These are phyloP conservation scores for Stichodactyla mertensii DNA, from an alignment of 64 coral and sea anemone species.

Conservation along the genomic window DNA sequence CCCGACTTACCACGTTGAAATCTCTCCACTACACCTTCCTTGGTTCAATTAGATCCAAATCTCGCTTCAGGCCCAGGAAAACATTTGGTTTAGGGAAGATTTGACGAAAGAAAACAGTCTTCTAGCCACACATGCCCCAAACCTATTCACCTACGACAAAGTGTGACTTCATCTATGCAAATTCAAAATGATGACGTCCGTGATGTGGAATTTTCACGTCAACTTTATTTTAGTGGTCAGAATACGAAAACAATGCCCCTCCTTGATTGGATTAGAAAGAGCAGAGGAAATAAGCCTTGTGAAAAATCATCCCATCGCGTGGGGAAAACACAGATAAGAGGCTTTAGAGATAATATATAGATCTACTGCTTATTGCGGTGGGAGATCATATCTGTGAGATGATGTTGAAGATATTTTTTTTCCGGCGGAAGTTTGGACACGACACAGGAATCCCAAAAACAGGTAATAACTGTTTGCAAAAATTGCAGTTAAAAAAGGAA, in stretches of 20 bases:
- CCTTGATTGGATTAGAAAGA: slow-evolving; percentile 16
- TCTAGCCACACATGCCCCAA: slow-evolving; percentile 20
- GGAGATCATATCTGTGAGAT: not conserved
- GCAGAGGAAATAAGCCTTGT: not conserved
- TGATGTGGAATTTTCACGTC: slow-evolving; percentile 58
- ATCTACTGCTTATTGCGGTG: not conserved
- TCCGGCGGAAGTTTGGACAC: slow-evolving; percentile 12
- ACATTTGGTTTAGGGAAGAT: slow-evolving; percentile 11
- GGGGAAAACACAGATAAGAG: slow-evolving; percentile 10
- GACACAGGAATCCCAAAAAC: slow-evolving; percentile 11
- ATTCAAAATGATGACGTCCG: slow-evolving; percentile 59
- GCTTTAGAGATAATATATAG: not conserved
- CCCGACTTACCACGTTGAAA: slow-evolving; percentile 19
- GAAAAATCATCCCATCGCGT: slow-evolving; percentile 11
- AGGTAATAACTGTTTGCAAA: not conserved
- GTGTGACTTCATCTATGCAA: slow-evolving; percentile 81
- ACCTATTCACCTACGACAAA: slow-evolving; percentile 76
- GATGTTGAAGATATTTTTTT: not conserved
- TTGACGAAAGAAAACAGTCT: slow-evolving; percentile 8
- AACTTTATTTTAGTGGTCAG: slow-evolving; percentile 57
- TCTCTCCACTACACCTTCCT: not conserved
- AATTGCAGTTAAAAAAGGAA: not conserved
- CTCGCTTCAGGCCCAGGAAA: not conserved
- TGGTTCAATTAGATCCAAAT: not conserved
- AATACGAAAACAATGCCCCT: slow-evolving; percentile 19